phyloP scores from a whole-genome alignment of 2,888 invertebrate genomes.

The Drosophila borealis region DNA sequence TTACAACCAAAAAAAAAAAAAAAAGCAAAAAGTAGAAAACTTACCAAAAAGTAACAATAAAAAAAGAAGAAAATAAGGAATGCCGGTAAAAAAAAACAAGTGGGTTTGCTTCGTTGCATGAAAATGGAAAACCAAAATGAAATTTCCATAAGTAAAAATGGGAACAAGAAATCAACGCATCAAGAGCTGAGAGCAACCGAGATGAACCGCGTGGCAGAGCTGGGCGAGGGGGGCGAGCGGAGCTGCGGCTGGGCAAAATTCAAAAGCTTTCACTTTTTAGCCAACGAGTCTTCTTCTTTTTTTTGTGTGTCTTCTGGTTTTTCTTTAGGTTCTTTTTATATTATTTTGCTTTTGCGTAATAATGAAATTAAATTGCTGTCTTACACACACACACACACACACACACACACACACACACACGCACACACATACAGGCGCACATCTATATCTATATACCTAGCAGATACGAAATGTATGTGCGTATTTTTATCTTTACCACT shows the following conservation, averaged over 20 bases:
- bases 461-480: constrained; percentile 32
- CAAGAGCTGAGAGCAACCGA: constrained; percentile 24
- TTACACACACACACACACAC: constrained; percentile 24
- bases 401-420: constrained; percentile 3
- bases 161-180: constrained; percentile 40
- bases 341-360: constrained; percentile 58
- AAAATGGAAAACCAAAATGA: constrained; percentile 53
- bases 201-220: constrained; percentile 9
- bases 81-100: constrained; percentile 14
- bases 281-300: constrained; percentile 31
- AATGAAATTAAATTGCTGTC: constrained; percentile 71
- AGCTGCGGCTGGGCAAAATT: constrained; percentile 34
- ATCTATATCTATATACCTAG: constrained; percentile 10
- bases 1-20: constrained; percentile 32
- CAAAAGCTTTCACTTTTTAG: constrained; percentile 64
- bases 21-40: constrained; percentile 10
- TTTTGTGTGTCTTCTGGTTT: constrained; percentile 17
- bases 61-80: constrained; percentile 4
- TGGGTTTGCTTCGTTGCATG: constrained; percentile 29
- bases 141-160: constrained; percentile 58
- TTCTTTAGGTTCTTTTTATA: constrained; percentile 29
- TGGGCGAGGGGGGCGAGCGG: constrained; percentile 7
- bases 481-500: constrained; percentile 46
- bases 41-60: constrained; percentile 29
- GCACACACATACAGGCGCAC: constrained; percentile 2